phyloP scores from a whole-genome alignment of 2,888 invertebrate genomes.

The Patella pellucida region DNA sequence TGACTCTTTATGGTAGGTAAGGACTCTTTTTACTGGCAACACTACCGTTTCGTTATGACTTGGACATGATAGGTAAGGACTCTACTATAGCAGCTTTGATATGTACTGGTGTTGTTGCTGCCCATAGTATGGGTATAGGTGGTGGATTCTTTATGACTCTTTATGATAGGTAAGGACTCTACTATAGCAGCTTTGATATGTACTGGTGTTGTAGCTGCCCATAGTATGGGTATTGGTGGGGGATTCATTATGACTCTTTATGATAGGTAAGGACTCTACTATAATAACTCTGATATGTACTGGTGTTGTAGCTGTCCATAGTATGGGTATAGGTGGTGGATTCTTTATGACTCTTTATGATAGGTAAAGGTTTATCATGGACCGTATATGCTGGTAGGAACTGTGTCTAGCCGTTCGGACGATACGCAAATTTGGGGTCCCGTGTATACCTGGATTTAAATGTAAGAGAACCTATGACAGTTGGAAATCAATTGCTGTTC shows the following conservation, averaged over 20 bases:
- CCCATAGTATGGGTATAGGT: constrained; percentile 82
- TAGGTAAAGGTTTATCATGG: too few relatives aligned
- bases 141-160: constrained; percentile 73
- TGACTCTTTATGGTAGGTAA: too few relatives aligned
- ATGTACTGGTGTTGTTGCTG: constrained; percentile 81
- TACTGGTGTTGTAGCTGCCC: constrained; percentile 80
- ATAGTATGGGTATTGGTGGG: constrained; percentile 82
- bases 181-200: constrained; percentile 82
- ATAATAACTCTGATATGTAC: constrained; percentile 82
- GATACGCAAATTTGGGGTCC: too few relatives aligned
- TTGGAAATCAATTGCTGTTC: too few relatives aligned
- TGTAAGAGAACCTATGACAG: too few relatives aligned
- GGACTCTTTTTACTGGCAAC: too few relatives aligned
- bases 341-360: constrained; percentile 60
- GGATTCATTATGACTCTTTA: constrained; percentile 67
- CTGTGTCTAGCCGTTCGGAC: too few relatives aligned
- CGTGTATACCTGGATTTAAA: too few relatives aligned
- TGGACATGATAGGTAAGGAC: constrained; percentile 50
- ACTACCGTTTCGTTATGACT: too few relatives aligned
- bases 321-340: constrained; percentile 81
- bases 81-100: constrained; percentile 78
- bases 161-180: constrained; percentile 47
- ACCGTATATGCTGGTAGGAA: too few relatives aligned
- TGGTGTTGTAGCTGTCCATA: constrained; percentile 80
- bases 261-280: constrained; percentile 63